These are phyloP conservation scores for Sternotherus odoratus DNA, from an alignment of 2,797 vertebrate species.

Conservation along the genomic window DNA sequence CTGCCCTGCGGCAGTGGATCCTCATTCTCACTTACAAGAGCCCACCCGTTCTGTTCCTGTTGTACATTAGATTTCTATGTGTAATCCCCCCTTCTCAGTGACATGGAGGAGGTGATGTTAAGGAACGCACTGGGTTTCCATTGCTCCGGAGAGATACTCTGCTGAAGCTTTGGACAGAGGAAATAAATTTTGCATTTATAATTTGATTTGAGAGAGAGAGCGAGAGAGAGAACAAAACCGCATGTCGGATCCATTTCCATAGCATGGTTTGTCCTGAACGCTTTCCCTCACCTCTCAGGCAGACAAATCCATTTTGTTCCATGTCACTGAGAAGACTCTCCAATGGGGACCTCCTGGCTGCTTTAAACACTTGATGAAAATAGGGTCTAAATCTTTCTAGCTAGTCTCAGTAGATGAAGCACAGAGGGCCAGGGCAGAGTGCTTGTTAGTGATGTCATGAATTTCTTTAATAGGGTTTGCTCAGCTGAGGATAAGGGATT, in stretches of 20 bases:
- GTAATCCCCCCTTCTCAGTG: not conserved
- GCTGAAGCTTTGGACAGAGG: not conserved
- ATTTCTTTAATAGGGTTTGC: not conserved
- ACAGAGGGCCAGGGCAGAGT: not conserved
- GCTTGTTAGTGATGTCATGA: conserved; percentile 1
- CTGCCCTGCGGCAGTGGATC: not conserved
- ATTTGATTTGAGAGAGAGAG: not conserved
- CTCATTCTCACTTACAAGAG: conserved; percentile 25
- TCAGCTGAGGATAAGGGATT: not conserved
- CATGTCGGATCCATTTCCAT: conserved; percentile 11
- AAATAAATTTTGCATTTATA: not conserved
- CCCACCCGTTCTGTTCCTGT: not conserved
- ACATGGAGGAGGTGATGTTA: not conserved
- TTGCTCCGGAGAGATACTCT: not conserved
- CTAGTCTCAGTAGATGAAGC: not conserved
- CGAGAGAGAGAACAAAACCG: not conserved
- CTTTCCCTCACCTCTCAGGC: not conserved
- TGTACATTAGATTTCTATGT: not conserved
- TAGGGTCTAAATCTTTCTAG: not conserved
- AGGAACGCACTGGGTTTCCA: not conserved
- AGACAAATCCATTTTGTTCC: not conserved
- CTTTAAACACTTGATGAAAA: conserved; percentile 8
- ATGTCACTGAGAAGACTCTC: not conserved
- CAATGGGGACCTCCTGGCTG: not conserved
- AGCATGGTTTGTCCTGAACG: not conserved